Base-by-base conservation (phyloP, 2,888 invertebrate genomes). In the Xestia c-nigrum region DNA sequence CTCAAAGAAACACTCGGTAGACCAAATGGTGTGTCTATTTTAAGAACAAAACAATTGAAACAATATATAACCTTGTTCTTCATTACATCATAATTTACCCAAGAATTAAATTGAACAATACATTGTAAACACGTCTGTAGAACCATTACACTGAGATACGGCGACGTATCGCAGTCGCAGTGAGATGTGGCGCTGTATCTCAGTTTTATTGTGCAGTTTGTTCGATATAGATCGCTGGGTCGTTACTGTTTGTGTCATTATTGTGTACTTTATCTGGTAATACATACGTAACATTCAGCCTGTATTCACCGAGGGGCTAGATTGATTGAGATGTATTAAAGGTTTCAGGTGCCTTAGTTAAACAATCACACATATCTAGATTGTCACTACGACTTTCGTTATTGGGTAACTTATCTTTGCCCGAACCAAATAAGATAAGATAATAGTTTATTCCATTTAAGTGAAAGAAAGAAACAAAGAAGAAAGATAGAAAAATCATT, bases 191-290 rank as follows among this genome's bases (percentile, higher is more conserved):
- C 16, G 4, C 46, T 38, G 47, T 72, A 68, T 72, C 69, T 68
- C 47, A 68, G 31, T 50, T 80, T 72, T 76, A 76, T 80, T 80
- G 73, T 73, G 43, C 31, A 47, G 21, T 79, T 47, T 24, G 43
- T 72, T 38, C 50, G 38, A 50, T 43, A 46, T 24, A 59, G 24
- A 12, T 72, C n/a, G 16, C 57, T 72, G 16, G 14, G 38, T 43
- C 50, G 73, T 24, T 59, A 43, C 57, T 43, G 24, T 38, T 59
- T 38, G 19, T 31, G 9, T 43, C n/a, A 59, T 50, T 80, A 72
- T 76, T 59, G 12, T 72, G 31, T 59, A 12, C 5, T 72, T 76
- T 59, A 72, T 59, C 19, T 43, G 3, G 57, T 43, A 31, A 59
- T 43, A 50, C 1, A 47, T 47, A 47, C 6, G 40, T 31, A 6